A percentile compares a stretch with the other conserved stretches of the same genome.
These are phyloP conservation scores for Aphelinus certus DNA, from an alignment of 1,140 invertebrate species.

Conservation along the genomic window DNA sequence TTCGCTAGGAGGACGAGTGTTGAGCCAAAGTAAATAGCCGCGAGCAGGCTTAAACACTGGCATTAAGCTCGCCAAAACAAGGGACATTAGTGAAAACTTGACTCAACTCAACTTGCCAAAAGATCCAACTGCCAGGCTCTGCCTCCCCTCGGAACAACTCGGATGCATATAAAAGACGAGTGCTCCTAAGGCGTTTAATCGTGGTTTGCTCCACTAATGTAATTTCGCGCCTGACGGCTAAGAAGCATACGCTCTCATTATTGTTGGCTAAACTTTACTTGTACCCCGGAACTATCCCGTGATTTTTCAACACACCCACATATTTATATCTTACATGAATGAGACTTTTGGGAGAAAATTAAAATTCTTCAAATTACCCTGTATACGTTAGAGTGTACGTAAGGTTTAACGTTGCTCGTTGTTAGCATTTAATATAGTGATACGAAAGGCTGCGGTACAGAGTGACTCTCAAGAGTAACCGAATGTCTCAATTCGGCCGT, in stretches of 20 bases:
- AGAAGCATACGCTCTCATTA: constrained; percentile 19
- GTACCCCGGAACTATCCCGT: not conserved
- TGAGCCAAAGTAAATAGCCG: constrained; percentile 29
- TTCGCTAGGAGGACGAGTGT: not conserved
- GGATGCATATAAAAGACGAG: constrained; percentile 47
- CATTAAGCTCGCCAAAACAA: constrained; percentile 60
- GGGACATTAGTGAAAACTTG: constrained; percentile 65
- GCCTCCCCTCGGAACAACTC: constrained; percentile 42
- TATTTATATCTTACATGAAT: no score
- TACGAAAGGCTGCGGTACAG: no score
- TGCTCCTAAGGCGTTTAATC: constrained; percentile 48
- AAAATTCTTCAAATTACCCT: no score
- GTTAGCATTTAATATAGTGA: no score
- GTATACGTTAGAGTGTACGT: no score
- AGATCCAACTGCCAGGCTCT: constrained; percentile 44
- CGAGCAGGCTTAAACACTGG: constrained; percentile 52
- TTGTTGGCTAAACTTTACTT: constrained; percentile 5
- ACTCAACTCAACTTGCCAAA: constrained; percentile 51
- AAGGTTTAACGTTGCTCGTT: no score
- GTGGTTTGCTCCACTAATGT: constrained; percentile 47
- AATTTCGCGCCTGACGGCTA: constrained; percentile 18
- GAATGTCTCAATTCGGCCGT: no score
- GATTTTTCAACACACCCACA: no score
- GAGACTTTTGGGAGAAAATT: no score
- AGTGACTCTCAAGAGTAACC: no score